Conservation (phyloP, 2,113 vertebrate genomes). For the Chiloscyllium plagiosum region DNA sequence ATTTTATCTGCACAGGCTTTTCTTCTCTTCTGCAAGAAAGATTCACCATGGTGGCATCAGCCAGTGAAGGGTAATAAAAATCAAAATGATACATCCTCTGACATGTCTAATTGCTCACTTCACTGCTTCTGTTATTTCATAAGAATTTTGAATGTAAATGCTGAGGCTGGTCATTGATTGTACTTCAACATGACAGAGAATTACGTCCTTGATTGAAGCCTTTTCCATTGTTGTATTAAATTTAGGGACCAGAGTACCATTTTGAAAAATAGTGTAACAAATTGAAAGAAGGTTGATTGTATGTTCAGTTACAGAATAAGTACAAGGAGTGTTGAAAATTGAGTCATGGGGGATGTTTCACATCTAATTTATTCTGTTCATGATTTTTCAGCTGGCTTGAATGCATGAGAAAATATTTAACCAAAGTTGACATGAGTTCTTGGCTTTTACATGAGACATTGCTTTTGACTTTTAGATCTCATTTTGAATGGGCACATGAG, state of each 20-base stretch:
- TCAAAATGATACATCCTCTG: conserved; percentile 7
- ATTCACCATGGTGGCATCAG: not conserved
- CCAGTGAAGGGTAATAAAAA: not conserved
- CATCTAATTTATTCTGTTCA: not conserved
- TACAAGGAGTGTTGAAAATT: not conserved
- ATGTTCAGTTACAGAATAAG: not conserved
- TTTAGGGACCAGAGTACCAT: not conserved
- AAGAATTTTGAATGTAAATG: not conserved
- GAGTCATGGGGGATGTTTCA: not conserved
- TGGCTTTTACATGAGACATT: not conserved
- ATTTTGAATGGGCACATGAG: not conserved
- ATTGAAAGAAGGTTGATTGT: not conserved
- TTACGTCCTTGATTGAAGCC: not conserved
- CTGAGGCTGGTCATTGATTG: not conserved
- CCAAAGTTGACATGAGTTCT: not conserved
- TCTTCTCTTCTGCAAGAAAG: not conserved
- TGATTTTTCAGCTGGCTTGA: not conserved
- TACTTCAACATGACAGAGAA: not conserved
- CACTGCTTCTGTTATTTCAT: not conserved
- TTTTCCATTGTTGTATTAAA: not conserved
- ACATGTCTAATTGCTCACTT: conserved; percentile 29
- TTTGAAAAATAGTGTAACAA: not conserved
- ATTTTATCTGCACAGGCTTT: not conserved
- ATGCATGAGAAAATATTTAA: not conserved
- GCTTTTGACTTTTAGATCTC: not conserved